Evolutionary conservation across 2,113 vertebrate species (phyloP).

Genomic region (Tonatia bakeri): DNA sequence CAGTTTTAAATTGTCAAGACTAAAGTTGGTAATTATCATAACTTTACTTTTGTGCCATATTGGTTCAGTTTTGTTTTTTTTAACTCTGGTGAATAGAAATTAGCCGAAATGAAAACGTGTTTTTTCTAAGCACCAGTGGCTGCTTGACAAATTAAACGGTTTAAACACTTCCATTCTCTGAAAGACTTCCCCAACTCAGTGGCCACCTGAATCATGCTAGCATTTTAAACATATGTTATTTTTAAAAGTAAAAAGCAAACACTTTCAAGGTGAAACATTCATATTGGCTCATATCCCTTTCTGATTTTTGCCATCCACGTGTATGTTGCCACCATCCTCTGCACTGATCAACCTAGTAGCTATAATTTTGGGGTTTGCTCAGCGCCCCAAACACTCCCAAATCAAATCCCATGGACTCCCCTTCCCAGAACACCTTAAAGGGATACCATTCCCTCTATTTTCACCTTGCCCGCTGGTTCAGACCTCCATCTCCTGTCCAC

Average conservation of each 20-base stretch:
- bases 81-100: neutral
- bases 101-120: neutral
- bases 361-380: rapidly evolving
- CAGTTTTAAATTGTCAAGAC: neutral
- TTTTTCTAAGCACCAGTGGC: neutral
- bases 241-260: neutral
- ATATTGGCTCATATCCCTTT: neutral
- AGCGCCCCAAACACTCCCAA: no score
- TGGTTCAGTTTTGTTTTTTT: neutral
- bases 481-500: neutral
- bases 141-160: neutral
- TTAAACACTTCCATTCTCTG: neutral
- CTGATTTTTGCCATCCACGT: neutral
- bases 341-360: rapidly evolving
- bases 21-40: neutral
- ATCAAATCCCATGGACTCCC: neutral
- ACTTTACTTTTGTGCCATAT: neutral
- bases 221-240: neutral
- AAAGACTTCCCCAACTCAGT: neutral
- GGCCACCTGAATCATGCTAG: neutral
- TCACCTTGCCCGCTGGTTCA: neutral
- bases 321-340: neutral
- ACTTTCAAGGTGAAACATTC: neutral
- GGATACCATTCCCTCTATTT: neutral
- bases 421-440: neutral